Evolutionary conservation across 2,113 vertebrate species (phyloP), one percentile per base, ranked within the genome.

Genomic region (Pantherophis guttatus): DNA sequence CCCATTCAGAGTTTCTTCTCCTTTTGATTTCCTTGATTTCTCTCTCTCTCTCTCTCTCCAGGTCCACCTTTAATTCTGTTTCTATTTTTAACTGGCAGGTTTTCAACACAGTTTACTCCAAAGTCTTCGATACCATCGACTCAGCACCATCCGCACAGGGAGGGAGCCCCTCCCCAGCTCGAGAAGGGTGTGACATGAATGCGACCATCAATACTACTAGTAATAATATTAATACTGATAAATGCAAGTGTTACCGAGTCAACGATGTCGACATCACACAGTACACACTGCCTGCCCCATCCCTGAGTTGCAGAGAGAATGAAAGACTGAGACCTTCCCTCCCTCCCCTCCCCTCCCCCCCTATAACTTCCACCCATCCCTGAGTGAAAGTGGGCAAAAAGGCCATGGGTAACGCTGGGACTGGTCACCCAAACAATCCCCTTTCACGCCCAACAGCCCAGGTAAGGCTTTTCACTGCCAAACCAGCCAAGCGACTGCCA

Each of bases 91-190:
- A 0, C 33, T 0, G 3, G 8, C 95, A 97, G 96, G 92, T 95
- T 91, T 89, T 81, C 75, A 93, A 91, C 29, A 2, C 5, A 89
- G 54, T 50, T n/a, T 92, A 75, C 93, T 94, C 95, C 95, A 58
- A 91, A 95, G 94, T 96, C 91, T 95, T 95, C 1, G 92, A 96
- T 17, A 88, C 94, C 98, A 97, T 97, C 92, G 94, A 96, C 81
- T 89, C 97, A 97, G 95, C 97, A 95, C 96, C 97, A 97, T 96
- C 90, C n/a, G 95, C 93, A 90, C 55, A 57, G 93, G 96, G 97
- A 96, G 94, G 92, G 94, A 95, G 95, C 95, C 93, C 53, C 87
- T 70, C 50, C 86, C 10, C n/a, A 29, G 93, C 75, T 91, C 65
- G 50, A 94, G 88, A 90, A 93, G 92, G 92, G 88, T 90, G 92